Percentiles rank a stretch among this genome's conserved stretches.
Conservation (phyloP, 2,797 vertebrate species). For the Ctenosaura bakeri region DNA sequence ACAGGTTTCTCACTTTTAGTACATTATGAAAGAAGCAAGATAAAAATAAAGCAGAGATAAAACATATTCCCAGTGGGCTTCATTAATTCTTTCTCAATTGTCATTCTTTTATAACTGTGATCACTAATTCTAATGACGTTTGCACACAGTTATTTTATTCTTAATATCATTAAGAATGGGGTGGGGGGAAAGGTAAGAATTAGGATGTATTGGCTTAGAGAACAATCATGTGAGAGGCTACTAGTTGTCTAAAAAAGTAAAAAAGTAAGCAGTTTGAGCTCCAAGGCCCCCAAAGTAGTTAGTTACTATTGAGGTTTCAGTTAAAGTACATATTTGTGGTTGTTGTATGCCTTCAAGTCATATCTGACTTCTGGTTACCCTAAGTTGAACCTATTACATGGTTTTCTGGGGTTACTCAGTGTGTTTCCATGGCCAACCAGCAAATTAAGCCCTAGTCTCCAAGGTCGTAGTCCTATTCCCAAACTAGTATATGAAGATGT, state of each 20-base stretch:
- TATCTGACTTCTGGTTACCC: no score
- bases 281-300: neutral
- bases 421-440: no score
- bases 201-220: no score
- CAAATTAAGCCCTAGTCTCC: no score
- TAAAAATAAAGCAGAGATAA: conserved; percentile 39
- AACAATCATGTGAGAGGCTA: neutral
- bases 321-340: neutral
- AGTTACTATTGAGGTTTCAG: neutral
- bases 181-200: neutral
- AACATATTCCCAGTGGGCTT: conserved; percentile 31
- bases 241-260: neutral
- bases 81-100: conserved; percentile 45
- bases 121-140: conserved; percentile 23
- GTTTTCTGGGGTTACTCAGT: no score
- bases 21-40: conserved; percentile 18
- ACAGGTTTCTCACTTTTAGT: conserved; percentile 15
- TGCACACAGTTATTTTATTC: neutral
- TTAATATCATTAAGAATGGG: neutral
- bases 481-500: no score
- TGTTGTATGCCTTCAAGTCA: no score
- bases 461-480: no score
- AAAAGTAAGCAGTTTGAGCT: neutral
- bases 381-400: no score
- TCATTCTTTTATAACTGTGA: conserved; percentile 26